A percentile compares a stretch with the other conserved stretches of the same genome.
phyloP scores from a whole-genome alignment of 2,797 vertebrate species.

The Calcarius lapponicus region DNA sequence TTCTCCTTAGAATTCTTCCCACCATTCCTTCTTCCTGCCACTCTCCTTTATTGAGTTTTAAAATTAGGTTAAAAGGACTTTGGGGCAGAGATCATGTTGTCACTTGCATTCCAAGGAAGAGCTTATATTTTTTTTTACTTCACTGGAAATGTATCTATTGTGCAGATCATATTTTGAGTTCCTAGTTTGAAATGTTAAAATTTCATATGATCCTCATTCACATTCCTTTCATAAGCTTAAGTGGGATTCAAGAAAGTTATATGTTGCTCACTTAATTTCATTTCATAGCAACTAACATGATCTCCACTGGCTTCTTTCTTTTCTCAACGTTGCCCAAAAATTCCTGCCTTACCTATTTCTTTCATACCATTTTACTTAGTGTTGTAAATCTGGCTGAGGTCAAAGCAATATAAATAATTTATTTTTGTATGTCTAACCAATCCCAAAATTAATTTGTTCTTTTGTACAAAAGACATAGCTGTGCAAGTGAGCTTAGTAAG shows the following conservation, averaged over 20 bases:
- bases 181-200: not conserved
- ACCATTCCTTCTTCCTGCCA: not conserved
- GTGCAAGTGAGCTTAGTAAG: not conserved
- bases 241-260: not conserved
- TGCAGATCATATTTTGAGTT: not conserved
- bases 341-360: not conserved
- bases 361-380: not conserved
- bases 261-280: not conserved
- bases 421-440: not conserved
- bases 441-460: not conserved
- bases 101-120: not conserved
- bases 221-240: not conserved
- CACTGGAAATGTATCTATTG: not conserved
- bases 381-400: not conserved
- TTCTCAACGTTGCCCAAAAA: not conserved
- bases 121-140: not conserved
- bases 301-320: not conserved
- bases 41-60: slow-evolving; percentile 48
- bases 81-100: not conserved
- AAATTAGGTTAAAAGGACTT: slow-evolving; percentile 52
- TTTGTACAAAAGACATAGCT: not conserved
- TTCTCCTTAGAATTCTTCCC: slow-evolving; percentile 52
- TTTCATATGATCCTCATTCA: not conserved
- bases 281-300: not conserved
- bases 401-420: not conserved